Percentiles rank a stretch among this genome's conserved stretches.
phyloP scores from a whole-genome alignment of 2,113 vertebrate species.

The Eurypyga helias region DNA sequence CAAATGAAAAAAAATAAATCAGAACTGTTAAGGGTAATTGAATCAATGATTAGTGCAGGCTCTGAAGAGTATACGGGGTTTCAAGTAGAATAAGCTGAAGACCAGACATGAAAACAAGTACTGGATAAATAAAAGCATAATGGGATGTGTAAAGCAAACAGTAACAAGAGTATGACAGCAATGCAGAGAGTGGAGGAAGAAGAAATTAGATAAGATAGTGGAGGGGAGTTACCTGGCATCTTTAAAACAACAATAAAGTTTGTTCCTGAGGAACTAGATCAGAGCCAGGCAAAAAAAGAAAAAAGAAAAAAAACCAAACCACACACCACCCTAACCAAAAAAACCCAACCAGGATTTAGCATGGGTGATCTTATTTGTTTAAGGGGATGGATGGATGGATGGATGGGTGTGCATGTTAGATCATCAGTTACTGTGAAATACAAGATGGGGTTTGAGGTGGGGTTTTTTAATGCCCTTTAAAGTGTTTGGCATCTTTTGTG shows the following conservation, averaged over 20 bases:
- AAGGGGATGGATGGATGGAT: not conserved
- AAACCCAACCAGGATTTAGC: no score
- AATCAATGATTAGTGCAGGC: not conserved
- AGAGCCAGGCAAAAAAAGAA: not conserved
- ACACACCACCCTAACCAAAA: no score
- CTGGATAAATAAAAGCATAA: not conserved
- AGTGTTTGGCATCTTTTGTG: not conserved
- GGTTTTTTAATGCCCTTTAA: not conserved
- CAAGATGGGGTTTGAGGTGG: not conserved
- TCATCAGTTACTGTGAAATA: not conserved
- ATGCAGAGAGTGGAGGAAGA: not conserved
- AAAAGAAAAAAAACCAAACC: no score
- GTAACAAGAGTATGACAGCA: not conserved
- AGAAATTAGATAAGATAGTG: not conserved
- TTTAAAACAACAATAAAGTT: not conserved
- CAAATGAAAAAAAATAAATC: not conserved
- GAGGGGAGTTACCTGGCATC: not conserved
- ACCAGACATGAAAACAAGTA: not conserved
- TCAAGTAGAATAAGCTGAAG: not conserved
- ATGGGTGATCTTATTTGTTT: not conserved
- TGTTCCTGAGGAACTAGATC: not conserved
- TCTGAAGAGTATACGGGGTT: not conserved
- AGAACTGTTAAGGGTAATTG: not conserved
- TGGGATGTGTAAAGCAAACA: not conserved
- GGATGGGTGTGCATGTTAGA: fast-evolving